Percentiles rank a stretch among this genome's conserved stretches.
Evolutionary conservation across 2,888 invertebrate species (phyloP).

Genomic region (Sminthurinus aureus): DNA sequence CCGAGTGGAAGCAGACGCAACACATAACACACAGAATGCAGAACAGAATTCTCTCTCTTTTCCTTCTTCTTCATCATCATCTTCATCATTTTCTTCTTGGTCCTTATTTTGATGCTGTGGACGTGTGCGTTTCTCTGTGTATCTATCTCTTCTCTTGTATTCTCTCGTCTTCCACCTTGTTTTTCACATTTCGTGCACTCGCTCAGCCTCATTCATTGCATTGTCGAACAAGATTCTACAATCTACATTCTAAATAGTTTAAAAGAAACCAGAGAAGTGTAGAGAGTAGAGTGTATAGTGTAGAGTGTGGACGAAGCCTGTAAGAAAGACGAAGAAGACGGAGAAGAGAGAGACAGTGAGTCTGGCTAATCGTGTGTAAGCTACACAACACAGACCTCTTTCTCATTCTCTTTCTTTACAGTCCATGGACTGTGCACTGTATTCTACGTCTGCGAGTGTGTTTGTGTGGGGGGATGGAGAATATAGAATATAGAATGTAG

Average conservation of each 20-base stretch:
- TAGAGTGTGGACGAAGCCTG: neutral
- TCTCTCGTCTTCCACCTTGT: constrained; percentile 13
- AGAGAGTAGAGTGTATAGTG: too few species aligned
- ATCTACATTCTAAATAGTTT: too few species aligned
- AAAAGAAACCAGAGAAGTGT: too few species aligned
- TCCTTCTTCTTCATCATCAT: neutral
- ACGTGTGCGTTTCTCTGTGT: constrained; percentile 2
- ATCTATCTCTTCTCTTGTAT: too few species aligned
- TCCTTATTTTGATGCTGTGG: neutral
- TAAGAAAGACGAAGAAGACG: neutral
- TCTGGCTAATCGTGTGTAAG: too few species aligned
- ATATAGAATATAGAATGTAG: neutral
- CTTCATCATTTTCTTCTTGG: neutral
- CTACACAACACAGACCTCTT: too few species aligned
- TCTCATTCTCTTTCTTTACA: too few species aligned
- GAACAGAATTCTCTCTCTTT: too few species aligned
- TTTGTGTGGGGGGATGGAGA: neutral
- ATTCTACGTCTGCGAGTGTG: too few species aligned
- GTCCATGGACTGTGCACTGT: too few species aligned
- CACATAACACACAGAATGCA: too few species aligned
- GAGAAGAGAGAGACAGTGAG: neutral
- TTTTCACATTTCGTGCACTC: constrained; percentile 22
- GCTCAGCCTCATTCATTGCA: constrained; percentile 14
- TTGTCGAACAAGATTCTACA: neutral
- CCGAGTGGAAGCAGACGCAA: too few species aligned